Evolutionary conservation across 2,888 invertebrate species (phyloP).

Genomic region (Apamea monoglypha): DNA sequence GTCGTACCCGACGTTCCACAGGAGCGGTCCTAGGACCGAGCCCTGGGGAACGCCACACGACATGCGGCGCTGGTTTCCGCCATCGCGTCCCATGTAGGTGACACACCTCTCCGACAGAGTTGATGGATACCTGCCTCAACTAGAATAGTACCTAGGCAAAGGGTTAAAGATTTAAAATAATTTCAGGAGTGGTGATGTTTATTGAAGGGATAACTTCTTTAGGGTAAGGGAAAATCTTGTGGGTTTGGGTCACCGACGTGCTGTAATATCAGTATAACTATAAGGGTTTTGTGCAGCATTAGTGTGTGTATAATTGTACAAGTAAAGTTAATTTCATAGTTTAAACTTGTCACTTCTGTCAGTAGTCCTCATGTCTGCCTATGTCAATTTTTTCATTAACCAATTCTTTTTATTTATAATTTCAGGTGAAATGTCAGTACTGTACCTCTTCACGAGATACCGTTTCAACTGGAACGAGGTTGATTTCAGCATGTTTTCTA

Average conservation of each 20-base stretch:
- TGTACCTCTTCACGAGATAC: slow-evolving; percentile 95
- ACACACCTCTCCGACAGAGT: no score
- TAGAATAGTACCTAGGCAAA: not conserved
- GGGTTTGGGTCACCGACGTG: no score
- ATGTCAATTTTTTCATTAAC: not conserved
- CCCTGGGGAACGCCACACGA: no score
- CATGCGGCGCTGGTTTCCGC: no score
- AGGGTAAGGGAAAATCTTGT: no score
- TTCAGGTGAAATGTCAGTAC: slow-evolving; percentile 96
- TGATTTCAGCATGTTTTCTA: slow-evolving; percentile 96
- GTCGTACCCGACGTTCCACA: no score
- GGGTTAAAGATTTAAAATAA: not conserved
- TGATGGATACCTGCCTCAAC: not conserved
- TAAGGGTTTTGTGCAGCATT: not conserved
- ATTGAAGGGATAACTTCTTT: not conserved
- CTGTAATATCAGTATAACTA: not conserved
- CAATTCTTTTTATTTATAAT: slow-evolving; percentile 33
- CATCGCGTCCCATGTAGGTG: no score
- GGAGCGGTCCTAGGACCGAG: no score
- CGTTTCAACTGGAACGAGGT: slow-evolving; percentile 97
- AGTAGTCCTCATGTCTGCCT: not conserved
- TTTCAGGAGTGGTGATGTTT: not conserved
- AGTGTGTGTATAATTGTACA: not conserved
- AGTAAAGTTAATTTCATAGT: not conserved
- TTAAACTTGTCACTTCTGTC: not conserved